phyloP scores from a whole-genome alignment of 2,888 invertebrate genomes.

The Drosophila colorata region DNA sequence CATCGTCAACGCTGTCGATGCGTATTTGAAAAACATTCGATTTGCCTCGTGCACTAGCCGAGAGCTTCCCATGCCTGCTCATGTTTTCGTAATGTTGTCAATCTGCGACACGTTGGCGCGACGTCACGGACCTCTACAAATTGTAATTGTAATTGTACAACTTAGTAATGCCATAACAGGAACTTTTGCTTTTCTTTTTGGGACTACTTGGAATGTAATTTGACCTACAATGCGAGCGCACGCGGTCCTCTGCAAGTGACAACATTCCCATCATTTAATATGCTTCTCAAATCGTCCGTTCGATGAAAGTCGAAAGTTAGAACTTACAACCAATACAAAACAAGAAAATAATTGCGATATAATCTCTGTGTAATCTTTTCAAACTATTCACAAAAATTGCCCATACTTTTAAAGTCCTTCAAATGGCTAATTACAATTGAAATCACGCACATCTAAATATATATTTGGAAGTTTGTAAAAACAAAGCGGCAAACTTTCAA shows the following conservation, averaged over 20 bases:
- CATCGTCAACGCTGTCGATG: constrained; percentile 79
- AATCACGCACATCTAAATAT: too few species aligned
- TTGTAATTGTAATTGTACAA: constrained; percentile 22
- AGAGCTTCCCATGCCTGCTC: constrained; percentile 50
- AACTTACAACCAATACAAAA: too few species aligned
- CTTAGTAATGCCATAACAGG: constrained; percentile 13
- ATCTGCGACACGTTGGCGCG: constrained; percentile 6
- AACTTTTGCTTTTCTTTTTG: constrained; percentile 6
- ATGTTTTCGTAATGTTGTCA: constrained; percentile 42
- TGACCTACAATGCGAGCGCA: constrained; percentile 43
- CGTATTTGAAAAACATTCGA: constrained; percentile 73
- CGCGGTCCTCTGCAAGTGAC: constrained; percentile 42
- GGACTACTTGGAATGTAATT: constrained; percentile 32
- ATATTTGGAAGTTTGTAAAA: too few species aligned
- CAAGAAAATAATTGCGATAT: neutral
- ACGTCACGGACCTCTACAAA: constrained; percentile 37
- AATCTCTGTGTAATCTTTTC: neutral
- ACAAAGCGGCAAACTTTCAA: too few species aligned
- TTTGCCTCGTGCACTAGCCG: constrained; percentile 35
- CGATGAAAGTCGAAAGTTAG: constrained; percentile 14
- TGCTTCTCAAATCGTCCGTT: too few species aligned
- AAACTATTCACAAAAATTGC: too few species aligned
- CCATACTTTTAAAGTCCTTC: too few species aligned
- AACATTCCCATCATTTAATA: constrained; percentile 55
- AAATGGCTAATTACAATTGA: too few species aligned